Evolutionary conservation across 2,888 invertebrate species (phyloP).

Genomic region (Cosmopolites sordidus): DNA sequence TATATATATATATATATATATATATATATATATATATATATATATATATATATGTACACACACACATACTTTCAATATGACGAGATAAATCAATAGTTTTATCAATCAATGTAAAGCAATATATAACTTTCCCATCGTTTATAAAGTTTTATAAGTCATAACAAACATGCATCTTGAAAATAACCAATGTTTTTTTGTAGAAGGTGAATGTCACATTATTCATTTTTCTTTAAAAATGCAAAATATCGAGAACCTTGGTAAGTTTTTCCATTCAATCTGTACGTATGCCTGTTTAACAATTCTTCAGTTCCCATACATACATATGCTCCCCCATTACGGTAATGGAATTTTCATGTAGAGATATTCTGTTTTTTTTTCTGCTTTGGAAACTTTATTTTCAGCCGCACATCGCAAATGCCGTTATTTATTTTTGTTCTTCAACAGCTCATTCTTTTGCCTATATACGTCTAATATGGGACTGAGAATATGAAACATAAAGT

Average conservation of each 20-base stretch:
- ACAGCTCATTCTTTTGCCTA: neutral
- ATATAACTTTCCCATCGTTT: too few species aligned
- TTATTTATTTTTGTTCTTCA: conserved; percentile 2
- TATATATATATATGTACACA: too few species aligned
- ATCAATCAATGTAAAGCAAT: too few species aligned
- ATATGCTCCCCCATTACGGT: conserved; percentile 5
- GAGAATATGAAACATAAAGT: neutral
- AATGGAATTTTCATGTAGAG: conserved; percentile 12
- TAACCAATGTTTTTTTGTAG: too few species aligned
- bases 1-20: too few species aligned
- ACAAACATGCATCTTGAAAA: too few species aligned
- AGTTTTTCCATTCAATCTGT: neutral
- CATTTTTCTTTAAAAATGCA: too few species aligned
- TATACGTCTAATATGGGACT: neutral
- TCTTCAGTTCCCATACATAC: conserved; percentile 3
- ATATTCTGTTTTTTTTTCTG: conserved; percentile 1
- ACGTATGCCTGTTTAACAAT: neutral
- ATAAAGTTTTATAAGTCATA: too few species aligned
- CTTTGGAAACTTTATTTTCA: neutral
- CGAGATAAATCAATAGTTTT: too few species aligned
- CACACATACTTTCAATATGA: too few species aligned
- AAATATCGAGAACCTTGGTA: neutral
- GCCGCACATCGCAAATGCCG: neutral
- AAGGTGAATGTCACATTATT: too few species aligned
- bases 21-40: too few species aligned